A percentile compares a stretch with the other conserved stretches of the same genome.
phyloP scores from a whole-genome alignment of 2,797 vertebrate genomes.

The Rhodeus uyekii region DNA sequence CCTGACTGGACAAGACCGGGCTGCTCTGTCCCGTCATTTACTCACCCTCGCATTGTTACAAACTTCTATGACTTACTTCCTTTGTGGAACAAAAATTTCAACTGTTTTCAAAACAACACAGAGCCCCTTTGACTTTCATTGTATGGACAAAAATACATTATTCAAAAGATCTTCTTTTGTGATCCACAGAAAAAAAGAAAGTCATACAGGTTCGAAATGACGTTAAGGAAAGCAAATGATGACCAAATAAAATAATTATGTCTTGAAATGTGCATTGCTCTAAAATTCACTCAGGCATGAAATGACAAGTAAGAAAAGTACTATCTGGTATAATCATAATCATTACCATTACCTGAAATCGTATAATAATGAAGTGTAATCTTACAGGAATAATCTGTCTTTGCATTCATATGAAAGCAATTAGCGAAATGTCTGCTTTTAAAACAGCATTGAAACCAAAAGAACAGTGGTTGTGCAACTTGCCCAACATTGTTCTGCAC shows the following conservation, averaged over 20 bases:
- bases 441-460: constrained; percentile 40
- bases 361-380: constrained; percentile 33
- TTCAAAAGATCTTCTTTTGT: neutral
- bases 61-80: neutral
- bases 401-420: constrained; percentile 5
- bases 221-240: neutral
- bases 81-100: neutral
- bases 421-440: neutral
- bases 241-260: neutral
- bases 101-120: neutral
- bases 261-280: neutral
- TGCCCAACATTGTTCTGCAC: neutral
- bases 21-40: neutral
- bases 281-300: neutral
- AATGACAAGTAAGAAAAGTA: neutral
- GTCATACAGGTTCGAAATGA: neutral
- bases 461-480: constrained; percentile 8
- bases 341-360: constrained; percentile 31
- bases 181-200: neutral
- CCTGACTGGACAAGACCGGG: constrained; percentile 17
- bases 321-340: neutral
- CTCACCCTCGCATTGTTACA: neutral
- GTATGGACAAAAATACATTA: neutral
- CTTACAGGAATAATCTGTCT: constrained; percentile 33
- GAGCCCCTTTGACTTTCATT: neutral